phyloP scores from a whole-genome alignment of 2,797 vertebrate species.

The Labeo calbasu region DNA sequence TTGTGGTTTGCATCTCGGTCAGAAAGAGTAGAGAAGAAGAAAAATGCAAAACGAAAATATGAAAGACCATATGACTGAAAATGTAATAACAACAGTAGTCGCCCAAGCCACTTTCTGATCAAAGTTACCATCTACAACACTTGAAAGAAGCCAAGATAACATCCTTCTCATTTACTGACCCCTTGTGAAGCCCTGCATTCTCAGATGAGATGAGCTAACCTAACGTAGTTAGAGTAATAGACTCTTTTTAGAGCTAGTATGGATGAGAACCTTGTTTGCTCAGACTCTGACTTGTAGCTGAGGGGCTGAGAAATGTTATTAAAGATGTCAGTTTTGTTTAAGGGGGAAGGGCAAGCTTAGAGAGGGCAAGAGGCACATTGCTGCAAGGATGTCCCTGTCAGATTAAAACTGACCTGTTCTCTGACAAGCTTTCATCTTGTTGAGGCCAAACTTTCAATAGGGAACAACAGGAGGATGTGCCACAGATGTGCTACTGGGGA shows the following conservation, averaged over 20 bases:
- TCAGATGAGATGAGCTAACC: constrained; percentile 8
- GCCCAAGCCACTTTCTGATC: constrained; percentile 36
- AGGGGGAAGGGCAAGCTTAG: constrained; percentile 33
- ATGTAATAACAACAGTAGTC: constrained; percentile 42
- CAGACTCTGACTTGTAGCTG: constrained; percentile 46
- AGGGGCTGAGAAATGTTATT: constrained; percentile 40
- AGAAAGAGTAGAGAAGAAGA: not conserved
- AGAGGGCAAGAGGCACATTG: constrained; percentile 41
- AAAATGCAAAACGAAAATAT: not conserved
- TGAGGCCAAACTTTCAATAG: constrained; percentile 29
- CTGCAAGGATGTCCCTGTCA: constrained; percentile 48
- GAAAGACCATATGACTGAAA: constrained; percentile 34
- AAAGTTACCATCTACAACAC: constrained; percentile 45
- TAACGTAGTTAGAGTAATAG: constrained; percentile 35
- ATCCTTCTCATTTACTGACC: constrained; percentile 47
- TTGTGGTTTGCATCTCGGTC: not conserved
- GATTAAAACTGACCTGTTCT: constrained; percentile 40
- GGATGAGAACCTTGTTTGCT: constrained; percentile 47
- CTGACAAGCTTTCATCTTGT: constrained; percentile 36
- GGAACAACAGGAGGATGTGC: constrained; percentile 26
- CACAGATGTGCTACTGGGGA: not conserved
- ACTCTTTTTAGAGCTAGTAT: constrained; percentile 27
- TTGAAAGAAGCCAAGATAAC: constrained; percentile 34
- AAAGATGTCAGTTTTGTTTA: constrained; percentile 46
- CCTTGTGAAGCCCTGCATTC: constrained; percentile 31